Base-by-base conservation (phyloP, 2,797 vertebrate species). In the Setipinna tenuifilis region DNA sequence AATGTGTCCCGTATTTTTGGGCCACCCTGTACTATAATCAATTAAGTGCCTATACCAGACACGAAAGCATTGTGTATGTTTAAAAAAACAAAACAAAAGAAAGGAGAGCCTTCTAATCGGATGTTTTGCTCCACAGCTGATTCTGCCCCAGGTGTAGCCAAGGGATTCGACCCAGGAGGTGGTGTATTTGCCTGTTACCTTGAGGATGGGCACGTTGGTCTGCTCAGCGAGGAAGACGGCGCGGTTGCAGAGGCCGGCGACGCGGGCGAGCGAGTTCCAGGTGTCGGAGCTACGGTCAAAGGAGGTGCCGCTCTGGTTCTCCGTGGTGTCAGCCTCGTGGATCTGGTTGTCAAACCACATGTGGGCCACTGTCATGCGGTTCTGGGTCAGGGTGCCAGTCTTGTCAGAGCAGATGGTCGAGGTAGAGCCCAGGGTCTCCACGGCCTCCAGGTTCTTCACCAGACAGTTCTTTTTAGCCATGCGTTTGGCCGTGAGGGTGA, bases 261-360 rank as follows among this genome's bases (percentile, higher is more conserved):
- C 83, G 88, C 96, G 95, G 78, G 96, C 94, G 89, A 97, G 89
- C 41, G 95, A 94, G 0, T 83, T 41, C 97, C 96, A 97, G 61
- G 96, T 96, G 84, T 91, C 83, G 0, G 96, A 97, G 48, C 93
- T 96, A 91, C 96, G 96, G 91, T 97, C 97, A 68, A 97, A 97
- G 0, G 95, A 93, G 85, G 96, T 94, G 88, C 97, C 97, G 0
- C 95, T 97, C 93, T 97, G 97, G 85, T 97, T 97, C 91, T 97
- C 96, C 0, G 96, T 97, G 1, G 96, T 97, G 87, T 97, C 97
- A 0, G 97, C 96, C 91, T 97, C 97, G 0, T 97, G 96, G 87
- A 97, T 97, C 84, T 97, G 96, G 92, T 97, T 97, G 93, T 97
- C 97, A 89, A 97, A 97, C 97, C 97, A 97, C 97, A 97, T 97